Evolutionary conservation across 2,888 invertebrate genomes (phyloP), one percentile per base, ranked within the genome.

Genomic region (Agonopterix alstromeriana): DNA sequence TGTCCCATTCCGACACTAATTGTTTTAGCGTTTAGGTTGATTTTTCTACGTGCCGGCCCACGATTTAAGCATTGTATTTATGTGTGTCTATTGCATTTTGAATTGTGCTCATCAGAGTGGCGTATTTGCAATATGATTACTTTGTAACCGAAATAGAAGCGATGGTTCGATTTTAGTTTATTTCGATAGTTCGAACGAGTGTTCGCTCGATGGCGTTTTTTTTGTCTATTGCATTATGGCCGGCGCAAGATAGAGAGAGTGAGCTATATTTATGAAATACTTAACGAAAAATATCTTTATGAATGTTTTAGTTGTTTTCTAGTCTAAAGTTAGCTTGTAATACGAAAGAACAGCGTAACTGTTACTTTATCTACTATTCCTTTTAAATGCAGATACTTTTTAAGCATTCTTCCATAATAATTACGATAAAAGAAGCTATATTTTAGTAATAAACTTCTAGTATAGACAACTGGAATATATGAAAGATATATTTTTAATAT

Each of bases 1-100:
- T 68, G 78, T 81, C 82, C 79, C 84, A 86, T 85, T 86, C 84
- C 83, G 82, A 82, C 71, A 76, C 76, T 80, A 75, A 78, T 79
- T 74, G 68, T 57, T 73, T 73, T 83, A 82, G 73, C 49, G 61
- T 74, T 85, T 81, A 82, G 81, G 70, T 83, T 71, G 73, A 74
- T 80, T 82, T 81, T 81, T 63, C 64, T 69, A 67, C 67, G 75
- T 63, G 77, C 73, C 74, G 81, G 75, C 70, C 75, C 67, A 44
- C 61, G 53, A 48, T 54, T 54, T 52, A 11, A 53, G 51, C 49
- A 49, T 57, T 53, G 42, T 42, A 54, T 49, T 36, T 27, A 27
- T 27, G 35, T 42, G 44, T 50, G 10, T 17, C 38, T 38, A 38
- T 38, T n/a, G 38, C 38, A 38, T 38, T n/a, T 38, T 38, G 38